phyloP scores from a whole-genome alignment of 2,888 invertebrate genomes.

The Lasiommata megera region DNA sequence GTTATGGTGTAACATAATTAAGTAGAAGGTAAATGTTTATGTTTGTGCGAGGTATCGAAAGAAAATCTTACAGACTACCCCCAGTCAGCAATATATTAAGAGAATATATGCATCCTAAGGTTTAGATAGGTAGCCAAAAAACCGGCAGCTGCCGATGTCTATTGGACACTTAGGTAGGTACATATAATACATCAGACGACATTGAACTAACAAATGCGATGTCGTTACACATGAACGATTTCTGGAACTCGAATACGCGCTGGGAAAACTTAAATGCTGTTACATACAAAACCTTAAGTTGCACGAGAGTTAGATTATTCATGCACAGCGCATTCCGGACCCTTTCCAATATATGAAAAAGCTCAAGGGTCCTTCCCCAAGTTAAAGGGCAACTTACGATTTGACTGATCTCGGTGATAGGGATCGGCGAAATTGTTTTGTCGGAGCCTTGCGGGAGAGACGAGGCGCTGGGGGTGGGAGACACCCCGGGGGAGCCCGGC shows the following conservation, averaged over 20 bases:
- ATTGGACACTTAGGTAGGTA: conserved; percentile 1
- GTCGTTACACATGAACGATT: conserved; percentile 12
- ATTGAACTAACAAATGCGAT: background rate
- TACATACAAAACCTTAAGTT: background rate
- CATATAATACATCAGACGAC: background rate
- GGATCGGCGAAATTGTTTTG: conserved; percentile 80
- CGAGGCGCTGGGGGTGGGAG: conserved; percentile 83
- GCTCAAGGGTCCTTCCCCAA: conserved; percentile 28
- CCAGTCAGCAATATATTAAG: too few species aligned
- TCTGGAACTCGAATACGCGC: conserved; percentile 23
- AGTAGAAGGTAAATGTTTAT: background rate
- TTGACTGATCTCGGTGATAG: conserved; percentile 85
- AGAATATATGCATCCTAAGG: background rate
- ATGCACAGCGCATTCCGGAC: conserved; percentile 20
- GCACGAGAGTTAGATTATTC: conserved; percentile 10
- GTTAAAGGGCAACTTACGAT: conserved; percentile 77
- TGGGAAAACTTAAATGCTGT: conserved; percentile 13
- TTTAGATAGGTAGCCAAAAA: conserved; percentile 12
- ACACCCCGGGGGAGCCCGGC: conserved; percentile 77
- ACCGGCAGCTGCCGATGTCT: conserved; percentile 14
- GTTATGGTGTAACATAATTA: conserved; percentile 28
- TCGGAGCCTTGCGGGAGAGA: conserved; percentile 81
- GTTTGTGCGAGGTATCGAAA: background rate
- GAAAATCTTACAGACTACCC: background rate
- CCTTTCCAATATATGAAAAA: conserved; percentile 21